These are phyloP conservation scores for Falco punctatus DNA, from an alignment of 2,113 vertebrate species.

Conservation along the genomic window DNA sequence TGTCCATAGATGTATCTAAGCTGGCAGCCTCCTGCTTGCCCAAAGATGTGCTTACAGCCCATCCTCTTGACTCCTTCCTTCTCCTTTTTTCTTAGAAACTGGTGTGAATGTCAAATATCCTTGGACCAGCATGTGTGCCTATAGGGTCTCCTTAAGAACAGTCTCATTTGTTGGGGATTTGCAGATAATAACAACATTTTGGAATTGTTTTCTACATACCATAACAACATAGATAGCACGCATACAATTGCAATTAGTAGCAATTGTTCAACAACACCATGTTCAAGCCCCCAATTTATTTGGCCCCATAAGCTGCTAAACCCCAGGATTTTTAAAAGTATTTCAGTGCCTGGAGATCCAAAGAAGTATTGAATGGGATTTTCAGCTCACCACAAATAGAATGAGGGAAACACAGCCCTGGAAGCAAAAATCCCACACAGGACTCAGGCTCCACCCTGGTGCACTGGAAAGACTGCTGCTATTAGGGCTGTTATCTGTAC, in stretches of 20 bases:
- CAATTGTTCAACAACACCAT: too few species aligned
- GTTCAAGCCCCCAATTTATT: background rate
- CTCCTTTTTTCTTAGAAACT: background rate
- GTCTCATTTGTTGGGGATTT: background rate
- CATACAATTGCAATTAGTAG: too few species aligned
- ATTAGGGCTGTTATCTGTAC: too few species aligned
- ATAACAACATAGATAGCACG: background rate
- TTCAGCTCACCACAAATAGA: background rate
- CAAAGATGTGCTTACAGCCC: background rate
- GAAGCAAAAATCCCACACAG: background rate
- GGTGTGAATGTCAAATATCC: background rate
- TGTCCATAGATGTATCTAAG: background rate
- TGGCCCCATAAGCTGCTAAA: background rate
- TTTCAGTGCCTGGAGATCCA: background rate
- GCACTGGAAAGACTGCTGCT: background rate
- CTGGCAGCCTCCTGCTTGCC: background rate
- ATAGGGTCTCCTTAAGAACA: background rate
- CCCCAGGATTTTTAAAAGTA: background rate
- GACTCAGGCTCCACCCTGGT: fast-evolving
- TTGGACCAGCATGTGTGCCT: too few species aligned
- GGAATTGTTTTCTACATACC: background rate
- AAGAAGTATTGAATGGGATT: background rate
- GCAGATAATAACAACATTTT: background rate
- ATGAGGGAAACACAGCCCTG: background rate
- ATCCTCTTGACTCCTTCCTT: too few species aligned